phyloP scores from a whole-genome alignment of 2,113 vertebrate genomes.

The Tachysurus fulvidraco region DNA sequence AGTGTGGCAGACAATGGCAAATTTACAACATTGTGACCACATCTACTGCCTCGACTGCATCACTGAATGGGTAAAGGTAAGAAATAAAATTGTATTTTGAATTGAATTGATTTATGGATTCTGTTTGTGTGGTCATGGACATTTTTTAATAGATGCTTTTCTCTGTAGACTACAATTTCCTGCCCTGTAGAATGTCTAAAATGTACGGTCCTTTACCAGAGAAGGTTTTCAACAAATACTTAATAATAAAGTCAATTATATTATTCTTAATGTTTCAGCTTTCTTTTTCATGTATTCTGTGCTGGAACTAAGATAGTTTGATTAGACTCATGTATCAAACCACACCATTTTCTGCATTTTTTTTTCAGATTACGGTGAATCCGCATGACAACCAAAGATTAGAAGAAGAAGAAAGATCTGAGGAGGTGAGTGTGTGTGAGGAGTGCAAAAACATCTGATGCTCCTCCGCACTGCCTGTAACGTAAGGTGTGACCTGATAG shows the following conservation, averaged over 20 bases:
- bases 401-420: constrained; percentile 32
- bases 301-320: not conserved
- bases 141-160: not conserved
- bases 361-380: constrained; percentile 55
- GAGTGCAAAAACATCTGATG: constrained; percentile 54
- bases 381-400: not conserved
- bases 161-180: constrained; percentile 57
- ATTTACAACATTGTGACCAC: constrained; percentile 58
- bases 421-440: constrained; percentile 55
- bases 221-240: constrained; percentile 47
- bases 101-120: not conserved
- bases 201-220: constrained; percentile 59
- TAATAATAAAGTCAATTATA: not conserved
- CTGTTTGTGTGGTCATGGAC: not conserved
- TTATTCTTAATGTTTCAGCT: not conserved
- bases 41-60: constrained; percentile 60
- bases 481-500: constrained; percentile 53
- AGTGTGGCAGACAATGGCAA: constrained; percentile 51
- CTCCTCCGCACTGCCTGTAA: constrained; percentile 60
- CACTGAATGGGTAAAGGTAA: constrained; percentile 65
- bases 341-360: not conserved
- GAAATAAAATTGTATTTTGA: not conserved
- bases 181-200: constrained; percentile 63
- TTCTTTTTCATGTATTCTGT: not conserved
- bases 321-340: not conserved